Evolutionary conservation across 1,140 invertebrate species (phyloP), one percentile per base, ranked within the genome.

Genomic region (Pogonomyrmex barbatus): DNA sequence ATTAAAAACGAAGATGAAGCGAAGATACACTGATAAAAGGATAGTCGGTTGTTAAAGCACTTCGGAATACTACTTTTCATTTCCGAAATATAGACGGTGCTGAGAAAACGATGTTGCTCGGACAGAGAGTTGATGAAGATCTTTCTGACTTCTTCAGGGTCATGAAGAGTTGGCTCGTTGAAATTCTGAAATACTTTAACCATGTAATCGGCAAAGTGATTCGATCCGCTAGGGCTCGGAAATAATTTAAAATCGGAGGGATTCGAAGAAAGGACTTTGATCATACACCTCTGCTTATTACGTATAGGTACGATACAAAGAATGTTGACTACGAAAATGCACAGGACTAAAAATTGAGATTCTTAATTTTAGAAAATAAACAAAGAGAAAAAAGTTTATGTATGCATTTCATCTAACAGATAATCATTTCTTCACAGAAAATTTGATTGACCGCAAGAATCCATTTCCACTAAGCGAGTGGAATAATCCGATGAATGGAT

Each of bases 81-180:
- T 75, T 73, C 3, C 79, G 54, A 60, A 75, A 83, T 75, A 17
- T 73, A 42, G 17, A n/a, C 30, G 33, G 39, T 33, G 42, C 14
- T 14, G 30, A 58, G 54, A 47, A 54, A 82, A 30, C 50, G 78
- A 58, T 12, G 67, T 17, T 54, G 47, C 12, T 67, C 2, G 42
- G 79, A 73, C 39, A 60, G 42, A 4, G 54, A 83, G 54, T 73
- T 68, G 79, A 73, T 17, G 79, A 83, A 75, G 79, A 68, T 83
- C 79, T 83, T 73, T 42, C 45, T 60, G 79, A 73, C 24, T 42
- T 73, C 68, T n/a, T 83, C 68, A 83, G 54, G 68, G 79, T 54
- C 54, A 47, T 17, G 52, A 58, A 58, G 65, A 33, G 24, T 39
- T 47, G 33, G 39, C 52, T 83, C 14, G 79, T 83, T 75, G 79